Conservation (phyloP, 2,888 invertebrate genomes). For the Nomada lathburiana region DNA sequence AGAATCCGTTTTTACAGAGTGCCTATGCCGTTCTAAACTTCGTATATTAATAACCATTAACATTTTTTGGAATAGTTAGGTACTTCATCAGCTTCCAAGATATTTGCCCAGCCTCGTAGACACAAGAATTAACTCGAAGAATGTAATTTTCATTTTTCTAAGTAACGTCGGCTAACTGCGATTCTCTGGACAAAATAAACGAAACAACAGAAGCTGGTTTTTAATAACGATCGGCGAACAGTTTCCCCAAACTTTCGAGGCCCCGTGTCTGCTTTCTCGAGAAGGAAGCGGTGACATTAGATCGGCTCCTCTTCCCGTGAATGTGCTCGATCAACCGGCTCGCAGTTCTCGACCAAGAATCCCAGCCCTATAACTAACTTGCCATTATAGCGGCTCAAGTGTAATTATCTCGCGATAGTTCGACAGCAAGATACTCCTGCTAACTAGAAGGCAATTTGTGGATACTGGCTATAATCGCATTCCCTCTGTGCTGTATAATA, state of each 20-base stretch:
- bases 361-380: slow-evolving; percentile 57
- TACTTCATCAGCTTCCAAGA: no score
- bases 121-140: background rate
- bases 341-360: slow-evolving; percentile 43
- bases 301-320: background rate
- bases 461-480: slow-evolving; percentile 54
- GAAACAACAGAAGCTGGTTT: background rate
- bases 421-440: slow-evolving; percentile 46
- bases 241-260: slow-evolving; percentile 24
- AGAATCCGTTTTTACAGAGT: background rate
- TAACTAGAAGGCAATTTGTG: slow-evolving; percentile 60
- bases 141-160: background rate
- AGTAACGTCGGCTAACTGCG: background rate
- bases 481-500: slow-evolving; percentile 20
- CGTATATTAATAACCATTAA: background rate
- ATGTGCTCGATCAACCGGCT: slow-evolving; percentile 45
- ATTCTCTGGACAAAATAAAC: background rate
- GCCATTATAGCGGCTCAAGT: slow-evolving; percentile 55
- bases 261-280: slow-evolving; percentile 32
- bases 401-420: slow-evolving; percentile 64
- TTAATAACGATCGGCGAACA: slow-evolving; percentile 12
- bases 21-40: background rate
- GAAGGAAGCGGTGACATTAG: slow-evolving; percentile 37
- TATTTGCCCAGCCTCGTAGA: background rate
- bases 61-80: no score